Base-by-base conservation (phyloP, 2,113 vertebrate genomes). In the Psittacara wagleri region DNA sequence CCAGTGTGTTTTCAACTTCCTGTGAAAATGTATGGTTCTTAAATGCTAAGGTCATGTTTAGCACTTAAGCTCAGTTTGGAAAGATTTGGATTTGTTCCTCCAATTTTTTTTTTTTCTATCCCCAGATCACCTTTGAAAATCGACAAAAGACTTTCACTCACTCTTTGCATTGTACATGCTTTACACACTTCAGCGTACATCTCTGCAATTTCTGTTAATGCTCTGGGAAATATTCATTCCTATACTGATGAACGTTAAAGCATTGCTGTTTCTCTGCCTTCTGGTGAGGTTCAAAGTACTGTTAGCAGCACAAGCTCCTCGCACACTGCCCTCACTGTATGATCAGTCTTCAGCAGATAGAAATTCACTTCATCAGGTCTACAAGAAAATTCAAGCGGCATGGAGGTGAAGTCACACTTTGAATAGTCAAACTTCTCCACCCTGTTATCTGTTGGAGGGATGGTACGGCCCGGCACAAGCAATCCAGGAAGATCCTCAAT, bases 1-100 rank as follows among this genome's bases (percentile, higher is more conserved):
- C 90, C 96, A 97, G 92, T 1, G 78, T 92, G 92, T 95, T 97
- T 97, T 94, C 95, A 91, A 91, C 86, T 77, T 94, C 61, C 86
- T 85, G 64, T 72, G 89, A 96, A 68, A 89, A 92, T 95, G 86
- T 80, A 64, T 79, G 44, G 69, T 73, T 90, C 87, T 90, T 90
- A 85, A 95, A 94, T 86, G 78, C 86, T 87, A 94, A 91, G 90
- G 81, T 95, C 89, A 95, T 25, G 64, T 86, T 93, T 94, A 80
- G 88, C 90, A 92, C 84, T 86, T 54, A 75, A 94, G 76, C 75
- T 93, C 48, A 69, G 49, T 75, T 90, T 86, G 62, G 66, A 68
- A 68, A 76, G 70, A 88, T 93, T 86, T 80, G 35, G 79, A 90
- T 61, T 89, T 89, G 41, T 72, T 95, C 94, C 67, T 90, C 37